Conservation (phyloP, 64 coral and sea anemone species). For the Montipora sp. region DNA sequence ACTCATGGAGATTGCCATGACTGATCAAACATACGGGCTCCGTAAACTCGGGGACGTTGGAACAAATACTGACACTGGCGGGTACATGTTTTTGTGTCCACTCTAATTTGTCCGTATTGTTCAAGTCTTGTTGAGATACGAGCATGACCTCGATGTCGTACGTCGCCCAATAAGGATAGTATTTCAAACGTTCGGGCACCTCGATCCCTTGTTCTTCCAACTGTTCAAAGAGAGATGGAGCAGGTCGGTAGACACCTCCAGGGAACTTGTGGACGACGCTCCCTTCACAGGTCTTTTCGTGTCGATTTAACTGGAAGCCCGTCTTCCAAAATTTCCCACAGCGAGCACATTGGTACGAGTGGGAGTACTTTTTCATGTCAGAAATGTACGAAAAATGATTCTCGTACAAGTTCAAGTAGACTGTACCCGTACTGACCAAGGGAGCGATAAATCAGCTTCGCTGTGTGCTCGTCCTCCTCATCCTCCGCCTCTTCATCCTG, state of each 20-base stretch:
- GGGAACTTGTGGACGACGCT: background rate
- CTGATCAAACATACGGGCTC: too few species aligned
- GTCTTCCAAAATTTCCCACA: conserved; percentile 76
- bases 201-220: too few species aligned
- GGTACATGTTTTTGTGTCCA: too few species aligned
- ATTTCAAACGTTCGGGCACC: background rate
- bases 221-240: too few species aligned
- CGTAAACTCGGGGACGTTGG: too few species aligned
- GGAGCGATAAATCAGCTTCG: too few species aligned
- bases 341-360: conserved; percentile 4
- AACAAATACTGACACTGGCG: too few species aligned
- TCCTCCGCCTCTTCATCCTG: background rate
- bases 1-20: too few species aligned
- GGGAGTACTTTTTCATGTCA: too few species aligned
- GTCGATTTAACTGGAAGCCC: background rate
- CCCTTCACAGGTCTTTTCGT: conserved; percentile 18
- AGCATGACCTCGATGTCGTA: background rate
- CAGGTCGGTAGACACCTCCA: too few species aligned
- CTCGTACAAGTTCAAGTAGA: conserved; percentile 61
- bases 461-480: background rate
- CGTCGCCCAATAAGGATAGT: background rate
- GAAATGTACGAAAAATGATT: background rate
- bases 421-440: background rate
- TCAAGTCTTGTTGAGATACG: too few species aligned
- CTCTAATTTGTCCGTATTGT: too few species aligned